A percentile compares a stretch with the other conserved stretches of the same genome.
These are phyloP conservation scores for Pitta sordida DNA, from an alignment of 2,113 vertebrate species.

Conservation along the genomic window DNA sequence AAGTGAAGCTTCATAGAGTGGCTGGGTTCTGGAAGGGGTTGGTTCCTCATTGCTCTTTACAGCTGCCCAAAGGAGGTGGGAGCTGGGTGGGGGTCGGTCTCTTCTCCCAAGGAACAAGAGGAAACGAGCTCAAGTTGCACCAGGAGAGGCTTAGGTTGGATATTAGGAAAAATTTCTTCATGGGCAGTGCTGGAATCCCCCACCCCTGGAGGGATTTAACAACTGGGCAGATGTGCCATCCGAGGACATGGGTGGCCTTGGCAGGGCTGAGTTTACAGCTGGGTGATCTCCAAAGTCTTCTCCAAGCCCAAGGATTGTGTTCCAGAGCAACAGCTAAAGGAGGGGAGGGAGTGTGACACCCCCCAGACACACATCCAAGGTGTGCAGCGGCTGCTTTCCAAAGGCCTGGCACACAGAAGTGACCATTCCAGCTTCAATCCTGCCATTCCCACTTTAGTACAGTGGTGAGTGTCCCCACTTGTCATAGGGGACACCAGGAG, in stretches of 20 bases:
- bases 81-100: neutral
- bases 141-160: fast-evolving
- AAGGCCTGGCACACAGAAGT: neutral
- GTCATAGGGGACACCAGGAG: too few species aligned
- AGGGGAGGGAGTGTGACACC: fast-evolving
- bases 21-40: neutral
- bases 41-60: neutral
- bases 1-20: neutral
- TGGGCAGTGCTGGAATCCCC: neutral
- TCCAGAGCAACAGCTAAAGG: neutral
- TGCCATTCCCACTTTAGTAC: too few species aligned
- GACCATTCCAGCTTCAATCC: neutral
- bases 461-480: too few species aligned
- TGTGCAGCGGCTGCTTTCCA: neutral
- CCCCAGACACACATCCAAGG: neutral
- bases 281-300: neutral
- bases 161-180: neutral
- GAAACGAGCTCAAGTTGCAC: neutral
- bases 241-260: neutral
- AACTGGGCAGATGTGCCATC: neutral
- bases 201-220: neutral
- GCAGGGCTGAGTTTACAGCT: neutral
- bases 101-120: neutral
- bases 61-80: neutral
- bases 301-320: neutral